Evolutionary conservation across 2,797 vertebrate genomes (phyloP).

Genomic region (Sparidentex hasta): DNA sequence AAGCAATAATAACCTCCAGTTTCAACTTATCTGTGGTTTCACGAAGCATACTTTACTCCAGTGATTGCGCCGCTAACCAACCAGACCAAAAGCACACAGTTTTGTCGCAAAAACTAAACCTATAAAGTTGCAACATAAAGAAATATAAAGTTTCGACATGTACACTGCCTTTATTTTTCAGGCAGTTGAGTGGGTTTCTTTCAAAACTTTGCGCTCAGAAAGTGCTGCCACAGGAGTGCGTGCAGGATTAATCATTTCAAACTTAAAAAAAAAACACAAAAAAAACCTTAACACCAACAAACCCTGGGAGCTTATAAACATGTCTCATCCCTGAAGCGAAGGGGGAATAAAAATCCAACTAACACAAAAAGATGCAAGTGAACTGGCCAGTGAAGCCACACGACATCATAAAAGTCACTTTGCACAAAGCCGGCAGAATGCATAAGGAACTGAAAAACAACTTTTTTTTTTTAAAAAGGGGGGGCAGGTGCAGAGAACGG

Average conservation of each 20-base stretch:
- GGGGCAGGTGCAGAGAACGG: background rate
- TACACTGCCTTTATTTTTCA: too few relatives aligned
- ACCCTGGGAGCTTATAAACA: background rate
- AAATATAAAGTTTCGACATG: too few relatives aligned
- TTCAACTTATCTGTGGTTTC: too few relatives aligned
- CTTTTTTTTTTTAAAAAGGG: too few relatives aligned
- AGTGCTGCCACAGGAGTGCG: background rate
- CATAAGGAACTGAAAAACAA: constrained; percentile 32
- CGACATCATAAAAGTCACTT: constrained; percentile 17
- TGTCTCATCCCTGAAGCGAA: constrained; percentile 2
- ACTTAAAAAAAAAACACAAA: constrained; percentile 7
- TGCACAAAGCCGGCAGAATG: constrained; percentile 29
- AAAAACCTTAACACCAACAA: constrained; percentile 15
- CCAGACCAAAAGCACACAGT: too few relatives aligned
- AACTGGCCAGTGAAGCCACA: constrained; percentile 21
- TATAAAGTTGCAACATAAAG: too few relatives aligned
- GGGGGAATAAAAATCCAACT: background rate
- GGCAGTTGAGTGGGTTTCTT: background rate
- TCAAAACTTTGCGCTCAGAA: background rate
- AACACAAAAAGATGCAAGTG: constrained; percentile 6
- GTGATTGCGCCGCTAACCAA: too few relatives aligned
- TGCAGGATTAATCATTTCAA: constrained; percentile 28
- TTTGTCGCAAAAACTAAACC: too few relatives aligned
- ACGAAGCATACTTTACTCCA: too few relatives aligned
- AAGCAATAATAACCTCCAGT: too few relatives aligned